phyloP scores from a whole-genome alignment of 2,888 invertebrate species.

The Linnaemya vulpina region DNA sequence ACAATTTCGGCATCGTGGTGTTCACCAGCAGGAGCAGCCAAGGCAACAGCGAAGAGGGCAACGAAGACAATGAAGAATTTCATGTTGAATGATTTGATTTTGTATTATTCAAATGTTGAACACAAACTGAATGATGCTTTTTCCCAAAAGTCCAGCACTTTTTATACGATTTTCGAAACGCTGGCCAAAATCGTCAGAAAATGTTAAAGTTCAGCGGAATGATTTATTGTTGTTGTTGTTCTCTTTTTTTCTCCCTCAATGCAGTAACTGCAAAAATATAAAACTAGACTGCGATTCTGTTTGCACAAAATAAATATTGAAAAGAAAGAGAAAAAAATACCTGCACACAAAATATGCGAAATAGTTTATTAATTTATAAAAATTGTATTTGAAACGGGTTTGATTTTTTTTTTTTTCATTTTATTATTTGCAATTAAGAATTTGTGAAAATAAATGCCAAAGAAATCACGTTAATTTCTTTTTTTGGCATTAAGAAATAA shows the following conservation, averaged over 20 bases:
- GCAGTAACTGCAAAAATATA: neutral
- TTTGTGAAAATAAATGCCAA: neutral
- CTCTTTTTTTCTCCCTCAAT: too few relatives aligned
- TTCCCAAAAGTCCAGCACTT: neutral
- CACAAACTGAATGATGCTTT: conserved; percentile 61
- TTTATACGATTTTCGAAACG: conserved; percentile 36
- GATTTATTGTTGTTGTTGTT: neutral
- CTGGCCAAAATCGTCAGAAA: neutral
- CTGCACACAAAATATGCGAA: neutral
- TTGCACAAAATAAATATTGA: neutral
- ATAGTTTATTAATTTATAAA: neutral
- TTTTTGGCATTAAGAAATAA: conserved; percentile 2
- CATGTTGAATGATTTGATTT: conserved; percentile 59
- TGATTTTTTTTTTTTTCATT: neutral
- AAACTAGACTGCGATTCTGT: neutral
- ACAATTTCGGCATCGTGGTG: conserved; percentile 73
- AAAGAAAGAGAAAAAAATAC: neutral
- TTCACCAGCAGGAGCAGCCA: conserved; percentile 72
- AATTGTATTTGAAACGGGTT: conserved; percentile 7
- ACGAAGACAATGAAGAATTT: conserved; percentile 75
- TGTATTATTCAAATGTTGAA: conserved; percentile 57
- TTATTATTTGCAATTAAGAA: too few relatives aligned
- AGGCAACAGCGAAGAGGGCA: conserved; percentile 75
- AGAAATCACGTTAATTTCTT: neutral
- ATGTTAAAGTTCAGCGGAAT: conserved; percentile 41